Evolutionary conservation across 2,888 invertebrate species (phyloP), one percentile per base, ranked within the genome.

Genomic region (Phoronis australis): DNA sequence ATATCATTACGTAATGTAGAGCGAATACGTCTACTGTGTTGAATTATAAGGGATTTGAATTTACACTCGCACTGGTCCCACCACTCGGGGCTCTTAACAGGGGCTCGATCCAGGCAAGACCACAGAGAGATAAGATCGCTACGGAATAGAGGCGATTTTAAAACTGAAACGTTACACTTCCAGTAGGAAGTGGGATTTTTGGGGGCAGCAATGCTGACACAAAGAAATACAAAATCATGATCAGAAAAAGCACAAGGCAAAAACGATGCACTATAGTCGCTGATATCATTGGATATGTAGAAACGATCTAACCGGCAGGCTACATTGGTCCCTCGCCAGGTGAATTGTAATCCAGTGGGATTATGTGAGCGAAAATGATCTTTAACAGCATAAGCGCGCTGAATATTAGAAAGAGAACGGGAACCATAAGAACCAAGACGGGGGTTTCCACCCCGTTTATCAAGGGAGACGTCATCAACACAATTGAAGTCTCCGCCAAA

Each of bases 401-500:
- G 27, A 20, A 47, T 27, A 3, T 22, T 18, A 22, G 4, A n/a
- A 1, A 47, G 39, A 15, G 26, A 24, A 20, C 27, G 27, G 3
- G 40, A 24, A 15, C 47, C 47, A 3, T 40, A 21, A n/a, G 27
- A 27, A n/a, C 47, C 39, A 12, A 26, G 4, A 26, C 6, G 4
- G 12, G 25, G 40, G 15, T 24, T 40, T 2, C 47, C 47, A 22
- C 47, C 47, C 5, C 18, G n/a, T 31, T 40, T 40, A 26, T 47
- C 47, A 5, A 47, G 18, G 5, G 15, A 15, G 9, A 26, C 12
- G 37, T 39, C 20, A 3, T 21, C 3, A 2, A 47, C 40, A 25
- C 47, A 47, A 22, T 47, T 47, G 21, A 40, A 47, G 37, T 47
- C 47, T 6, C 47, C 47, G 21, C 37, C 47, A 3, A 47, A 15